Conservation (phyloP, 2,797 vertebrate genomes). For the Petrocephalus sullivani region DNA sequence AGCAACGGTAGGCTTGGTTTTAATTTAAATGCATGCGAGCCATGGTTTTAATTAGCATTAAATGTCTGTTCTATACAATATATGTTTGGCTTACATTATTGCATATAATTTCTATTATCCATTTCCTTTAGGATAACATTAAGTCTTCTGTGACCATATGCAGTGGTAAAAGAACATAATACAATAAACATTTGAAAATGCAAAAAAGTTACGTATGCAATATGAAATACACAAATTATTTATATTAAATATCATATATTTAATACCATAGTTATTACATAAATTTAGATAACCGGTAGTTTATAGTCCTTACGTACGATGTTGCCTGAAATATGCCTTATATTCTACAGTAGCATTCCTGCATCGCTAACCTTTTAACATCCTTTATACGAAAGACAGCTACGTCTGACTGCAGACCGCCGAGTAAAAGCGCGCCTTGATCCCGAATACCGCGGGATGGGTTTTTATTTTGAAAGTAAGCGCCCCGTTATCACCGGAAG, state of each 20-base stretch:
- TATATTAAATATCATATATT: neutral
- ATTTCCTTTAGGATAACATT: neutral
- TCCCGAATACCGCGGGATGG: neutral
- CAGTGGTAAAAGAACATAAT: neutral
- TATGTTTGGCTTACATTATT: neutral
- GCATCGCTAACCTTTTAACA: neutral
- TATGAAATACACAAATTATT: neutral
- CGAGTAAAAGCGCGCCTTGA: neutral
- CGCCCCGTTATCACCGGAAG: conserved; percentile 3
- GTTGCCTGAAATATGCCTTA: neutral
- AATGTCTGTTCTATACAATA: neutral
- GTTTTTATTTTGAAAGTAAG: conserved; percentile 11
- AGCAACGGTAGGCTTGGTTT: neutral
- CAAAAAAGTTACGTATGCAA: neutral
- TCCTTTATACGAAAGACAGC: neutral
- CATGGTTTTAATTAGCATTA: neutral
- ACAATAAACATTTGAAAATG: neutral
- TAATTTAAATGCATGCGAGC: neutral
- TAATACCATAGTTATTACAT: neutral
- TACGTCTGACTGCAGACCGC: neutral
- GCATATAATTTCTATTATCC: neutral
- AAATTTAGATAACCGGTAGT: too few relatives aligned
- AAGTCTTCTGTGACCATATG: neutral
- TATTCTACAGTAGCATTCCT: neutral
- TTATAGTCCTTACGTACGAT: neutral